Evolutionary conservation across 2,113 vertebrate genomes (phyloP).

Genomic region (Crypturellus undulatus): DNA sequence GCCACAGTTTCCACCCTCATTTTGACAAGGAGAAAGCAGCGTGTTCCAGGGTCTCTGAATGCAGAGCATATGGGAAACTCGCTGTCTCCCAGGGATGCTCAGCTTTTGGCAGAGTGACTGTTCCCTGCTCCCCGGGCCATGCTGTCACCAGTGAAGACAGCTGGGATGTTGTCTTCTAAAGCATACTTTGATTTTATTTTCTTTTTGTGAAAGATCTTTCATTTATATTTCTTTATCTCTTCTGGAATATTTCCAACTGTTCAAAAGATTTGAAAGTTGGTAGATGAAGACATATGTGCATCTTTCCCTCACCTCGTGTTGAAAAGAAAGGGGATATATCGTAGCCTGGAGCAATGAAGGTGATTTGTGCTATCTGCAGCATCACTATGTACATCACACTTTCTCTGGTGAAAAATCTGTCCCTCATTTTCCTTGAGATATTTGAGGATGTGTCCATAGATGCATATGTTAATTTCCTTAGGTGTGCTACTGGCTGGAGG

Average conservation of each 20-base stretch:
- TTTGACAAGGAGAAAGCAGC: not conserved
- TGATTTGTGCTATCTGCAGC: not conserved
- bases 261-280: not conserved
- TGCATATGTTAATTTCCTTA: not conserved
- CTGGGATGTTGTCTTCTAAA: not conserved
- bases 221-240: not conserved
- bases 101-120: accelerated
- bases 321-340: not conserved
- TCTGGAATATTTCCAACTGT: not conserved
- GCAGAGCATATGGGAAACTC: not conserved
- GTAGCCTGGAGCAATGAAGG: not conserved
- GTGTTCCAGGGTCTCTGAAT: not conserved
- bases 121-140: accelerated
- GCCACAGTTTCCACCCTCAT: accelerated
- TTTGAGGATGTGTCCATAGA: not conserved
- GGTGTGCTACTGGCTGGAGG: not conserved
- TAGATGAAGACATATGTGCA: accelerated
- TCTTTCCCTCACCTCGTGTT: not conserved
- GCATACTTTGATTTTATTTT: not conserved
- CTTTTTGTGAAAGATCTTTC: not conserved
- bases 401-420: not conserved
- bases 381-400: not conserved
- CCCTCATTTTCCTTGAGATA: not conserved
- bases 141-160: not conserved
- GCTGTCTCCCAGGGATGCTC: accelerated